phyloP scores from a whole-genome alignment of 2,888 invertebrate genomes.

The Athrips mouffetella region DNA sequence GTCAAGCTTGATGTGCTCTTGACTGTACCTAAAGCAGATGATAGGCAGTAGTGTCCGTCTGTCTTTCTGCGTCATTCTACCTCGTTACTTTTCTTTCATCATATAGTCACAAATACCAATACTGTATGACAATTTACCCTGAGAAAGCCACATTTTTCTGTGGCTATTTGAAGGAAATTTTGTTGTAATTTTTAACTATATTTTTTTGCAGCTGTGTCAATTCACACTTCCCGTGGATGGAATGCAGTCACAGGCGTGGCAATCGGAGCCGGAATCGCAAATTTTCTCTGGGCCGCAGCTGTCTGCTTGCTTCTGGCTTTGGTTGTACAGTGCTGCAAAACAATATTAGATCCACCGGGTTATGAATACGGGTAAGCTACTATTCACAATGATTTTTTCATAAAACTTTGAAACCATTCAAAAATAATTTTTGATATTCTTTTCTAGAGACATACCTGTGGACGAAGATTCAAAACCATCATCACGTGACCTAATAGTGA shows the following conservation, averaged over 20 bases:
- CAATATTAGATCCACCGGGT: slow-evolving; percentile 65
- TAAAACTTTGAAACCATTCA: not conserved
- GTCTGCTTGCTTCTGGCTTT: slow-evolving; percentile 74
- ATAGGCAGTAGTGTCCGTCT: no score
- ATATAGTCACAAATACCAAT: no score
- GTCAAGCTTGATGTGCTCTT: no score
- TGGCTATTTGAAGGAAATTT: no score
- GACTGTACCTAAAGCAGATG: no score
- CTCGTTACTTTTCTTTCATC: no score
- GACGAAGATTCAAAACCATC: slow-evolving; percentile 62
- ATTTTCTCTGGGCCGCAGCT: slow-evolving; percentile 75
- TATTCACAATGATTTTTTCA: not conserved
- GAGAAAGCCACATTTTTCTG: not conserved
- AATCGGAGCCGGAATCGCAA: slow-evolving; percentile 54
- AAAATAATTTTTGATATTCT: not conserved
- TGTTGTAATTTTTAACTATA: not conserved
- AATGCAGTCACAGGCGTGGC: slow-evolving; percentile 48
- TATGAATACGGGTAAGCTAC: slow-evolving; percentile 41
- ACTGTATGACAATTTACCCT: no score
- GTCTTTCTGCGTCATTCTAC: no score
- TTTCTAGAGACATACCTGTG: slow-evolving; percentile 55
- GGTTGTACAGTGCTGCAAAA: slow-evolving; percentile 74
- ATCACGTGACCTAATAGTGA: slow-evolving; percentile 64
- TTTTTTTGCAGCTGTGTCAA: slow-evolving; percentile 71
- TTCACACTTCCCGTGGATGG: slow-evolving; percentile 78